phyloP scores from a whole-genome alignment of 2,888 invertebrate genomes.

The Ectropis crepuscularia region DNA sequence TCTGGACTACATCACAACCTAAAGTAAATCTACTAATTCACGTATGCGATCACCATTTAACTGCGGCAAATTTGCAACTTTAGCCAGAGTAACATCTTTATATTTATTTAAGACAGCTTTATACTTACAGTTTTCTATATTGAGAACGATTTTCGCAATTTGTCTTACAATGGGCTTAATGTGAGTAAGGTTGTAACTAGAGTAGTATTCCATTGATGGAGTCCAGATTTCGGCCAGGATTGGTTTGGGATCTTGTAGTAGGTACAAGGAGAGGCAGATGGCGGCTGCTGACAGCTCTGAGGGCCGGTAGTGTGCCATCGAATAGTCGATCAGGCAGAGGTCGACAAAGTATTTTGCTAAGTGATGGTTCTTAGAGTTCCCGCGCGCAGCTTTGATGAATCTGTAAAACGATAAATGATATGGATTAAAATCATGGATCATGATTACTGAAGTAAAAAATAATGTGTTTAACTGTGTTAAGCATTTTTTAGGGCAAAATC shows the following conservation, averaged over 20 bases:
- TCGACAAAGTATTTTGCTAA: constrained; percentile 97
- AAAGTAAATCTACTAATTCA: constrained; percentile 55
- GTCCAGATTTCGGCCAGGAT: constrained; percentile 87
- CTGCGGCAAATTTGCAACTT: constrained; percentile 87
- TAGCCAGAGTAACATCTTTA: constrained; percentile 80
- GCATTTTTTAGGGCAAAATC: no score
- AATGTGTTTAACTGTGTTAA: no score
- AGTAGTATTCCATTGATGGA: constrained; percentile 89
- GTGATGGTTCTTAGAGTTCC: constrained; percentile 87
- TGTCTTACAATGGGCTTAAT: constrained; percentile 88
- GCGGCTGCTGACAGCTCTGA: constrained; percentile 94
- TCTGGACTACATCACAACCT: neutral
- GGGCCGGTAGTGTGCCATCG: constrained; percentile 90
- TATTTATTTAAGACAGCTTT: constrained; percentile 90
- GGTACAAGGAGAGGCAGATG: constrained; percentile 87
- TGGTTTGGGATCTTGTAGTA: constrained; percentile 60
- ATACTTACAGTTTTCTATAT: constrained; percentile 88
- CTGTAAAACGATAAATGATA: constrained; percentile 61
- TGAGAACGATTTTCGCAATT: constrained; percentile 88
- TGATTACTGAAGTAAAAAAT: neutral
- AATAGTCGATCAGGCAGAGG: constrained; percentile 91
- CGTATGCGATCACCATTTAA: constrained; percentile 77
- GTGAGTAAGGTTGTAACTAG: constrained; percentile 88
- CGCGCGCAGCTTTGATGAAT: constrained; percentile 85
- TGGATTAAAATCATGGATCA: neutral